A percentile compares a stretch with the other conserved stretches of the same genome.
phyloP scores from a whole-genome alignment of 2,797 vertebrate species.

The Tamandua tetradactyla region DNA sequence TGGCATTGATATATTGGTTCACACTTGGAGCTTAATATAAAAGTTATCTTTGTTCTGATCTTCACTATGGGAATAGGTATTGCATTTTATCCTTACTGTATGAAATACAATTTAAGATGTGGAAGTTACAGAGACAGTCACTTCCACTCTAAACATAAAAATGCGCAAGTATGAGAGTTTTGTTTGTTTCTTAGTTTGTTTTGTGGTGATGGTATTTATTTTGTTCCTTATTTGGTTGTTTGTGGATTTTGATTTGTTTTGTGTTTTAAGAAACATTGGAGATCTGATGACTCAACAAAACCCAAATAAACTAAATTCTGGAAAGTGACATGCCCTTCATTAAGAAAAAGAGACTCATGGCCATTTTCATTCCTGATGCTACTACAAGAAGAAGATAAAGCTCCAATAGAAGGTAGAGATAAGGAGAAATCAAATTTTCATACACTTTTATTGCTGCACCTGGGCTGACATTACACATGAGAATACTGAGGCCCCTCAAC shows the following conservation, averaged over 20 bases:
- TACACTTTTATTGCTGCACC: not conserved
- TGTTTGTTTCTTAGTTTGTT: not conserved
- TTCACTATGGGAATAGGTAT: not conserved
- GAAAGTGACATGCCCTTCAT: not conserved
- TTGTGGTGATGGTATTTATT: no score
- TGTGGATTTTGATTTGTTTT: no score
- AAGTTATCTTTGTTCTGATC: not conserved
- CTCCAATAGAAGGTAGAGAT: not conserved
- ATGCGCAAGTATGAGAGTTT: no score
- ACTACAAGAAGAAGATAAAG: not conserved
- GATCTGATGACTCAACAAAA: not conserved
- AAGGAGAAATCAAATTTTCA: not conserved
- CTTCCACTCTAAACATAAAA: not conserved
- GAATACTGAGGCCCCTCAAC: not conserved
- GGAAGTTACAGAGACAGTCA: not conserved
- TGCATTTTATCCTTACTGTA: not conserved
- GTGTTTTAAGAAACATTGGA: not conserved
- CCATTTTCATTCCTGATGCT: not conserved
- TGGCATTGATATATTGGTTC: not conserved
- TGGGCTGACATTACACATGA: not conserved
- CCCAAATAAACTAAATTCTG: not conserved
- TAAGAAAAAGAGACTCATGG: not conserved
- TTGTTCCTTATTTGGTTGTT: no score
- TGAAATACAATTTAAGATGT: not conserved
- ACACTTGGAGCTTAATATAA: not conserved